Conservation (phyloP, 2,888 invertebrate genomes). For the Hypolimnas misippus region DNA sequence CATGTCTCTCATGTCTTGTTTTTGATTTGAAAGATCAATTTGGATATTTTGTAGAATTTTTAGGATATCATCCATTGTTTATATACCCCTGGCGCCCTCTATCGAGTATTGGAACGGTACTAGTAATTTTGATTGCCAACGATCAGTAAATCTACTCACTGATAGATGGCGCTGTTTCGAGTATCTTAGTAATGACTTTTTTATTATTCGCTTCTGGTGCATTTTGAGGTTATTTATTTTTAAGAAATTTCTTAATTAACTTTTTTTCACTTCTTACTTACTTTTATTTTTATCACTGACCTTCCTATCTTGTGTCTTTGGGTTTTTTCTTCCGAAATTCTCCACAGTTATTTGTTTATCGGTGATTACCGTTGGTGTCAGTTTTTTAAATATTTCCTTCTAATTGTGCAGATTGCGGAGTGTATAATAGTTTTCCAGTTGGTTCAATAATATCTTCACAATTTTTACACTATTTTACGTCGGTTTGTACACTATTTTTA, state of each 20-base stretch:
- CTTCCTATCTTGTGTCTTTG: not conserved
- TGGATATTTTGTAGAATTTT: conserved; percentile 40
- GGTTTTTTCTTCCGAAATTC: not conserved
- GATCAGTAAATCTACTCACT: not conserved
- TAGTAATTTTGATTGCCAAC: not conserved
- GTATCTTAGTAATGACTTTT: not conserved
- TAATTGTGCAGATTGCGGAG: not conserved
- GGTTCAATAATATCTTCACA: not conserved
- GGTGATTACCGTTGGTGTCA: not conserved
- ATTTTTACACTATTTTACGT: not conserved
- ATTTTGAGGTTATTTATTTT: conserved; percentile 3
- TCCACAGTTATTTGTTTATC: not conserved
- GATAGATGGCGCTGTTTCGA: not conserved
- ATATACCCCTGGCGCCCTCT: conserved; percentile 11
- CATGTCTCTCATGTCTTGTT: conserved; percentile 44
- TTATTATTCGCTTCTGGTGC: not conserved
- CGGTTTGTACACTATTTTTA: not conserved
- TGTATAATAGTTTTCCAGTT: not conserved
- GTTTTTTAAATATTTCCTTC: not conserved
- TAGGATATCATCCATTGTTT: conserved; percentile 38
- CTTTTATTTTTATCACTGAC: not conserved
- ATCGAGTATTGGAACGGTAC: not conserved
- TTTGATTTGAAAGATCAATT: conserved; percentile 40
- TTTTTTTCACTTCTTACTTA: not conserved
- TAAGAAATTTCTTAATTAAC: too few species aligned